Evolutionary conservation across 2,888 invertebrate species (phyloP).

Genomic region (Ormia ochracea): DNA sequence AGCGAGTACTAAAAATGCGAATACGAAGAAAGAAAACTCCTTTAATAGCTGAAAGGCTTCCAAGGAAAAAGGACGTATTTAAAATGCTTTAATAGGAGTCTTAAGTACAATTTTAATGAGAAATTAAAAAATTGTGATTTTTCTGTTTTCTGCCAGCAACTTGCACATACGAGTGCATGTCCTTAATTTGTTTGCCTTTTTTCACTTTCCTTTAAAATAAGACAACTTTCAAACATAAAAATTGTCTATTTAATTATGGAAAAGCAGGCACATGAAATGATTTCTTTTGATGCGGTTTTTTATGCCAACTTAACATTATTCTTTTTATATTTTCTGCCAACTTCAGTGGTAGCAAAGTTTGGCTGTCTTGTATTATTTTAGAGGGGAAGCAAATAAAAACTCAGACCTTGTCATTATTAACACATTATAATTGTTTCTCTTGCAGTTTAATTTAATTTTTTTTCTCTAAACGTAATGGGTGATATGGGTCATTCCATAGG

Average conservation of each 20-base stretch:
- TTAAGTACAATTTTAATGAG: neutral
- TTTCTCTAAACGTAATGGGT: neutral
- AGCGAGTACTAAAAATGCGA: constrained; percentile 52
- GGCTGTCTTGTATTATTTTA: constrained; percentile 29
- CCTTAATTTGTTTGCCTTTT: constrained; percentile 41
- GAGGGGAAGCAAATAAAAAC: constrained; percentile 6
- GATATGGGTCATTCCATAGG: neutral
- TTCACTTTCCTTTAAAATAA: constrained; percentile 8
- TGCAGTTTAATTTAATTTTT: neutral
- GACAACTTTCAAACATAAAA: neutral
- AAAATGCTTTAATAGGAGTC: constrained; percentile 4
- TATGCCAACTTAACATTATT: constrained; percentile 45
- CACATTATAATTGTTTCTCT: constrained; percentile 12
- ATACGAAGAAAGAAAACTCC: constrained; percentile 12
- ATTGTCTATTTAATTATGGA: constrained; percentile 36
- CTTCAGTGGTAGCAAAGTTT: constrained; percentile 48
- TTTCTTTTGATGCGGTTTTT: constrained; percentile 63
- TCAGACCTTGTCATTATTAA: constrained; percentile 45
- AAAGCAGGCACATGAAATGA: constrained; percentile 66
- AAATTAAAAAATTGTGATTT: constrained; percentile 7
- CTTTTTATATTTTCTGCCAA: neutral
- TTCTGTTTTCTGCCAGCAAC: neutral
- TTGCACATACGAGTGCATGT: constrained; percentile 18
- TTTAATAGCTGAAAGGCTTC: constrained; percentile 26
- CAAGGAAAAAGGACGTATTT: neutral